These are phyloP conservation scores for Martes flavigula DNA, from an alignment of 2,797 vertebrate species.

Conservation along the genomic window DNA sequence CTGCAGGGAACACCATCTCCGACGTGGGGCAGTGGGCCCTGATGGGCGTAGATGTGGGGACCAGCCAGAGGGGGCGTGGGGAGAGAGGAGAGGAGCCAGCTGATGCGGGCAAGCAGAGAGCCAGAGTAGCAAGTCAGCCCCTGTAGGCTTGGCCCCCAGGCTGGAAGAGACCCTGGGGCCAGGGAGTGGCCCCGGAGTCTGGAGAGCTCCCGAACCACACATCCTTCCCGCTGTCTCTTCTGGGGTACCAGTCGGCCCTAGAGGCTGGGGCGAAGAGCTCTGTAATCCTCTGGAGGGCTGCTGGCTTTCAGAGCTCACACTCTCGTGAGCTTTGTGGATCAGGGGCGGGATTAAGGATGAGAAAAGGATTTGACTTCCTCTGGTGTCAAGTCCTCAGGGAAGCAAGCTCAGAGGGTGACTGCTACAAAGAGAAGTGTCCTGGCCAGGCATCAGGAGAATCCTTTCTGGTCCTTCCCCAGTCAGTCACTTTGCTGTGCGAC, in stretches of 20 bases:
- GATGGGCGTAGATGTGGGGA: too few species aligned
- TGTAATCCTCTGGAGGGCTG: neutral
- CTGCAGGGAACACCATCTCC: neutral
- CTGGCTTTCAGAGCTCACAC: neutral
- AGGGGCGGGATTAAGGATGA: conserved; percentile 62
- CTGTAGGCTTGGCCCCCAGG: neutral
- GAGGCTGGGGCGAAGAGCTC: neutral
- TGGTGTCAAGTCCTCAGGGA: conserved; percentile 55
- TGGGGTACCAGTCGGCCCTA: neutral
- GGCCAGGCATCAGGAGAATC: neutral
- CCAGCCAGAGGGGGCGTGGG: neutral
- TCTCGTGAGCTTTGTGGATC: neutral
- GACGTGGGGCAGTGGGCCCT: neutral
- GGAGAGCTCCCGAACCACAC: neutral
- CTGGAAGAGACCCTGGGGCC: neutral
- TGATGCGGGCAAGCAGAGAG: too few species aligned
- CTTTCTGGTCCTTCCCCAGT: neutral
- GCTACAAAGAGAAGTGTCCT: neutral
- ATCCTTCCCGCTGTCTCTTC: neutral
- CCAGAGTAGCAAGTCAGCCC: neutral
- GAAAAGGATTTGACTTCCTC: conserved; percentile 58
- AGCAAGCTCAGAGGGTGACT: neutral
- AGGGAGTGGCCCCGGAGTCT: neutral
- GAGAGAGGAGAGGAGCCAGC: neutral
- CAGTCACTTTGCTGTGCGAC: conserved; percentile 53